Evolutionary conservation across 2,797 vertebrate genomes (phyloP).

Genomic region (Graptemys geographica): DNA sequence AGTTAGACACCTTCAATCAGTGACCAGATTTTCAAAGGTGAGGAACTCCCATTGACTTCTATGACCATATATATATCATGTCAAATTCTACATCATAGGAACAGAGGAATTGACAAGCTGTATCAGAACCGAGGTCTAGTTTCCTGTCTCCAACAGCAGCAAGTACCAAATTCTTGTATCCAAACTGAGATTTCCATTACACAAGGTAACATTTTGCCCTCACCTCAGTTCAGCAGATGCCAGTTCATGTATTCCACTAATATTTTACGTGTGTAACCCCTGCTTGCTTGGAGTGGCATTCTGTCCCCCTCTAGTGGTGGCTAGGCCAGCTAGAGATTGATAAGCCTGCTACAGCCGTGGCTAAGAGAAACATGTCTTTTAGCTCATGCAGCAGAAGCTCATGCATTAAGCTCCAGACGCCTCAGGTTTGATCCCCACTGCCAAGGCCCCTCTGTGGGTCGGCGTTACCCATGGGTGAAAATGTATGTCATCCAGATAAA

Average conservation of each 20-base stretch:
- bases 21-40: background rate
- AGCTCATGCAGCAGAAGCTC: too few relatives aligned
- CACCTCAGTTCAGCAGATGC: background rate
- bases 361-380: background rate
- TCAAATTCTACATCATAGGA: background rate
- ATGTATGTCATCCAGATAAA: background rate
- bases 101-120: background rate
- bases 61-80: rapidly evolving
- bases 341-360: background rate
- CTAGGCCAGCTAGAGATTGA: background rate
- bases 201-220: background rate
- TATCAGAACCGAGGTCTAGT: background rate
- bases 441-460: background rate
- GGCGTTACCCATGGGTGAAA: background rate
- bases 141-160: rapidly evolving
- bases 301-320: background rate
- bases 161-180: background rate
- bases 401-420: background rate
- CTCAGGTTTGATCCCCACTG: background rate
- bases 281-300: background rate
- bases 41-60: background rate
- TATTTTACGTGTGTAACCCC: background rate
- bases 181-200: background rate
- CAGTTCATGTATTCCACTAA: rapidly evolving
- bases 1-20: background rate